phyloP scores from a whole-genome alignment of 1,140 invertebrate species.

The Aphaenogaster rudis region DNA sequence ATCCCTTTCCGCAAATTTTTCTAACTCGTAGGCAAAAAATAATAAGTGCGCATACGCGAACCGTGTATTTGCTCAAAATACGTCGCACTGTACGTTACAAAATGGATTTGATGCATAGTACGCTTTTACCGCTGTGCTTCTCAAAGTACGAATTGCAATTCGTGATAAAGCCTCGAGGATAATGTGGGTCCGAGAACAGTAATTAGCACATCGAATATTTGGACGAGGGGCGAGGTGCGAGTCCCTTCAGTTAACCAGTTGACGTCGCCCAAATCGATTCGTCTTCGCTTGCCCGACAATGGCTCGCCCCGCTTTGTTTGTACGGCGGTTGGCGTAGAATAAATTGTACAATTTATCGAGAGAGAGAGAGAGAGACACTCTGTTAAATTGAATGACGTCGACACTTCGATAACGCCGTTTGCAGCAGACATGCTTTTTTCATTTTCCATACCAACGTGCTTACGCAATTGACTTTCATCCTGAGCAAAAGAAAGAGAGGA shows the following conservation, averaged over 20 bases:
- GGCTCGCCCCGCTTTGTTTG: constrained; percentile 44
- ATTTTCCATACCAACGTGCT: constrained; percentile 20
- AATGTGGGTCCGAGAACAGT: background rate
- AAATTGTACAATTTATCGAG: constrained; percentile 67
- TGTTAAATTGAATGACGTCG: constrained; percentile 63
- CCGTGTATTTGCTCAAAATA: background rate
- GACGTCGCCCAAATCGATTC: constrained; percentile 55
- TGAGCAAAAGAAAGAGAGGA: background rate
- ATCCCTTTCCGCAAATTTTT: background rate
- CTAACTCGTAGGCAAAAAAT: background rate
- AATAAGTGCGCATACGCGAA: background rate
- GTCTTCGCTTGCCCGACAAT: constrained; percentile 31
- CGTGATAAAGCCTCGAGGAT: background rate
- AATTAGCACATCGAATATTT: constrained; percentile 54
- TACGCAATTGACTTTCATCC: constrained; percentile 19
- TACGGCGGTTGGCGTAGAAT: constrained; percentile 13
- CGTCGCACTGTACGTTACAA: background rate
- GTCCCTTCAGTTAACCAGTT: background rate
- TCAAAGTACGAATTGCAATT: background rate
- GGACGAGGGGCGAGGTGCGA: background rate
- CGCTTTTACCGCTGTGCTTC: background rate
- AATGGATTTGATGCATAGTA: background rate
- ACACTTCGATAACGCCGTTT: constrained; percentile 42
- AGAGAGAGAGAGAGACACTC: constrained; percentile 20
- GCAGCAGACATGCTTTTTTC: constrained; percentile 21